Evolutionary conservation across 2,888 invertebrate genomes (phyloP).

Genomic region (Spodoptera exigua): DNA sequence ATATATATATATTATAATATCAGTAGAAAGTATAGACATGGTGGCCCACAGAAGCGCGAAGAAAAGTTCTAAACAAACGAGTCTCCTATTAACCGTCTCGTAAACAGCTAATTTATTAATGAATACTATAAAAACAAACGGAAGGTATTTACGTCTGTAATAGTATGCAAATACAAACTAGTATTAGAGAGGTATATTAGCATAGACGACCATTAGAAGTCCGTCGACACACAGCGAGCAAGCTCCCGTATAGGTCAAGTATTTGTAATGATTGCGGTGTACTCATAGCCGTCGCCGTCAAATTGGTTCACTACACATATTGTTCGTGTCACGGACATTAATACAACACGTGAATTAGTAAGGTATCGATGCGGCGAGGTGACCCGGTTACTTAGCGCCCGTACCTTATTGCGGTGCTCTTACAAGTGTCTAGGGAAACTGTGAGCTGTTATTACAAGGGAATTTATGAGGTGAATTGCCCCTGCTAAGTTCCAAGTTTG

Average conservation of each 20-base stretch:
- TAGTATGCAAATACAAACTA: slow-evolving; percentile 50
- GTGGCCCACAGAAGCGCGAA: no score
- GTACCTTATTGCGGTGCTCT: slow-evolving; percentile 81
- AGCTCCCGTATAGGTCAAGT: slow-evolving; percentile 30
- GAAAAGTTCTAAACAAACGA: no score
- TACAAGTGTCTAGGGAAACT: slow-evolving; percentile 87
- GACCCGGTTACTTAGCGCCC: slow-evolving; percentile 73
- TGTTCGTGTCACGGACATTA: slow-evolving; percentile 38
- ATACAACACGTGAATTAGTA: slow-evolving; percentile 59
- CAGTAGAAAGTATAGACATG: no score
- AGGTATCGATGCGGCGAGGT: slow-evolving; percentile 60
- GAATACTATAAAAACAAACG: slow-evolving; percentile 2
- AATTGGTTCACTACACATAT: slow-evolving; percentile 30
- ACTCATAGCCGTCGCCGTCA: slow-evolving; percentile 28
- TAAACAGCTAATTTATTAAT: no score
- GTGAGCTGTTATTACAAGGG: slow-evolving; percentile 85
- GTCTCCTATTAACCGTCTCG: no score
- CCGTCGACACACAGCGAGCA: slow-evolving; percentile 20
- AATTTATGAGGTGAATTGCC: slow-evolving; percentile 87
- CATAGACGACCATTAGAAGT: slow-evolving; percentile 44
- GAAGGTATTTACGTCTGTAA: slow-evolving; percentile 24
- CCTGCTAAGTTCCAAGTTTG: slow-evolving; percentile 82
- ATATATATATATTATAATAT: no score
- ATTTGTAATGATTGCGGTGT: slow-evolving; percentile 45
- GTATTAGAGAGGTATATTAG: slow-evolving; percentile 41